Conservation (phyloP, 1,140 invertebrate species). For the Gonatopus flavifemur region DNA sequence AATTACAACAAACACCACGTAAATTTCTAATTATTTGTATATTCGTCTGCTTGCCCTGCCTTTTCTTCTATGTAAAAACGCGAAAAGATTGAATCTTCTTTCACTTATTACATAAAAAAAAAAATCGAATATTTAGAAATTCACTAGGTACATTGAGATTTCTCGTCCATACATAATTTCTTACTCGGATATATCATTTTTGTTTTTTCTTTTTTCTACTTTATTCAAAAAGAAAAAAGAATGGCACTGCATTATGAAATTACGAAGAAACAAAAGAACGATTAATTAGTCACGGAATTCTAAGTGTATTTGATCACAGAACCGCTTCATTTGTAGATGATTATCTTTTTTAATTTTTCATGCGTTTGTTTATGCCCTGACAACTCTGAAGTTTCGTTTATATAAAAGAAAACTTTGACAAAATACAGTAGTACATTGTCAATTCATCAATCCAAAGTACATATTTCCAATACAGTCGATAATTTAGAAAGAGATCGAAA, state of each 20-base stretch:
- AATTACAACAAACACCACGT: constrained; percentile 15
- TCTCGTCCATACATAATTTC: not conserved
- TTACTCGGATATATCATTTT: not conserved
- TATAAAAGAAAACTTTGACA: too few relatives aligned
- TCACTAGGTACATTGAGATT: constrained; percentile 5
- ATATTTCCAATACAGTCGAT: constrained; percentile 5
- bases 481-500: constrained; percentile 11
- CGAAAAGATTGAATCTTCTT: constrained; percentile 11
- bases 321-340: too few relatives aligned
- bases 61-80: not conserved
- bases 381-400: too few relatives aligned
- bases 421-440: too few relatives aligned
- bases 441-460: constrained; percentile 11
- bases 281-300: too few relatives aligned
- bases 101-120: constrained; percentile 12
- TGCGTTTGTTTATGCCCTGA: too few relatives aligned
- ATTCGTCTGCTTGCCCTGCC: not conserved
- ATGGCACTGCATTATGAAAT: too few relatives aligned
- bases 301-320: too few relatives aligned
- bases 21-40: constrained; percentile 14
- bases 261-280: too few relatives aligned
- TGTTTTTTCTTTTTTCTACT: too few relatives aligned
- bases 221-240: too few relatives aligned
- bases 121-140: constrained; percentile 4
- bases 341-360: too few relatives aligned